Conservation (phyloP, 2,888 invertebrate species). For the Syritta pipiens region DNA sequence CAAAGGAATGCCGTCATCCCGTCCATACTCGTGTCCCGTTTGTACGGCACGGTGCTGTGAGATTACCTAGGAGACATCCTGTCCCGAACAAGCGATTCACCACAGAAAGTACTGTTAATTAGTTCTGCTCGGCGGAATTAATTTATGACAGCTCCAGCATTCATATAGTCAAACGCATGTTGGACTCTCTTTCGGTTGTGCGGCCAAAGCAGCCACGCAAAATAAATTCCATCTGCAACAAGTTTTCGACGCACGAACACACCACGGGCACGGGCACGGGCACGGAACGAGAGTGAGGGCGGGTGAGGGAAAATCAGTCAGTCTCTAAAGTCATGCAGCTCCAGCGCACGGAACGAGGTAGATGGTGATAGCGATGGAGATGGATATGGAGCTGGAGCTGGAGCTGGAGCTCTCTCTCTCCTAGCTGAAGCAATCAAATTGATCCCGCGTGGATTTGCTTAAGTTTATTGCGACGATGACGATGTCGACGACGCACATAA, state of each 20-base stretch:
- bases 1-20: constrained; percentile 37
- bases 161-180: constrained; percentile 64
- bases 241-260: constrained; percentile 57
- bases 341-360: constrained; percentile 11
- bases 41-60: constrained; percentile 32
- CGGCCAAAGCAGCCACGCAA: constrained; percentile 47
- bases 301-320: constrained; percentile 13
- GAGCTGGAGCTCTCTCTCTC: constrained; percentile 13
- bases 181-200: constrained; percentile 35
- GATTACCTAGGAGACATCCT: constrained; percentile 51
- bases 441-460: constrained; percentile 43
- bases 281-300: too few species aligned
- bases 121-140: constrained; percentile 56
- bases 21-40: constrained; percentile 6
- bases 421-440: constrained; percentile 60
- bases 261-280: too few species aligned
- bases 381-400: constrained; percentile 8
- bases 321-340: constrained; percentile 30
- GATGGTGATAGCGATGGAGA: neutral
- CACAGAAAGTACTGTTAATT: constrained; percentile 61
- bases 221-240: constrained; percentile 63
- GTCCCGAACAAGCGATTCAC: constrained; percentile 32
- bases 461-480: constrained; percentile 49
- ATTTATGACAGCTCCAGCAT: constrained; percentile 67
- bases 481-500: constrained; percentile 53